phyloP scores from a whole-genome alignment of 1,140 invertebrate species.

The Mesaphorura yosii region DNA sequence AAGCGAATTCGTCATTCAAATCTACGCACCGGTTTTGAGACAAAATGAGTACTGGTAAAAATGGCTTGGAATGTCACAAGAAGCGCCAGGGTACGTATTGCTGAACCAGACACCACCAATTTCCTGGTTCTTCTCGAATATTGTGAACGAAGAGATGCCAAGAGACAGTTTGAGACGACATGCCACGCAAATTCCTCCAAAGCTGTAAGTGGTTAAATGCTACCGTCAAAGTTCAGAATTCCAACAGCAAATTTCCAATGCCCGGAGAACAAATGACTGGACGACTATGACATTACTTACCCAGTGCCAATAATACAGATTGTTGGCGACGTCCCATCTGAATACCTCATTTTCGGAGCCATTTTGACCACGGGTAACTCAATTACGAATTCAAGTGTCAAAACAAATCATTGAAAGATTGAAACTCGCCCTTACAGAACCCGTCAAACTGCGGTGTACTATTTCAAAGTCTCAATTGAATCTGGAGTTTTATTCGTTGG shows the following conservation, averaged over 20 bases:
- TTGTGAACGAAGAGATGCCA: too few relatives aligned
- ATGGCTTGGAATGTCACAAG: slow-evolving; percentile 23
- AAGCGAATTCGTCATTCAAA: not conserved
- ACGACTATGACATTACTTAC: not conserved
- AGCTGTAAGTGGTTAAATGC: too few relatives aligned
- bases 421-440: too few relatives aligned
- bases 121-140: slow-evolving; percentile 15
- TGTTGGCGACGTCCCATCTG: not conserved
- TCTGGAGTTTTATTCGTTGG: too few relatives aligned
- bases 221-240: too few relatives aligned
- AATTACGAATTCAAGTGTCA: too few relatives aligned
- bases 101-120: slow-evolving; percentile 21
- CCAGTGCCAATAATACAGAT: slow-evolving; percentile 1
- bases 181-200: slow-evolving; percentile 12
- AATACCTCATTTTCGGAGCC: too few relatives aligned
- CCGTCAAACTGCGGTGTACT: too few relatives aligned
- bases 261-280: not conserved
- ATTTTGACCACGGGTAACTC: too few relatives aligned
- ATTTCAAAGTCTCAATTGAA: too few relatives aligned
- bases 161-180: too few relatives aligned
- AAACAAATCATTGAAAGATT: too few relatives aligned
- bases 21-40: slow-evolving; percentile 24
- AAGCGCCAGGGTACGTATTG: slow-evolving; percentile 23
- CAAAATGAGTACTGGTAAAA: slow-evolving; percentile 25
- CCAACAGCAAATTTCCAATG: slow-evolving; percentile 18